These are phyloP conservation scores for Circus cinereus DNA, from an alignment of 2,797 vertebrate species.

Conservation along the genomic window DNA sequence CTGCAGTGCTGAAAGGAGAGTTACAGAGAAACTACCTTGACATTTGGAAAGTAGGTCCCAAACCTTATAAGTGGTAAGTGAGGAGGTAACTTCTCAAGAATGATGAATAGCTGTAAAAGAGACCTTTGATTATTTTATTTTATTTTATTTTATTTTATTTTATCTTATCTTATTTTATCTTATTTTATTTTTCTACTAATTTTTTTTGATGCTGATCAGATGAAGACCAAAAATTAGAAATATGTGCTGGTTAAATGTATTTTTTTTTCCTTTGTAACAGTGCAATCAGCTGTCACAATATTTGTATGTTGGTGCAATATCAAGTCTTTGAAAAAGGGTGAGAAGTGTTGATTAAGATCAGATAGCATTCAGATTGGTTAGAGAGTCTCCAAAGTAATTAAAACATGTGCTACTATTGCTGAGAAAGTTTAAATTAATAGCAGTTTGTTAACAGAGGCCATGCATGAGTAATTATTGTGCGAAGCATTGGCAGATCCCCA, in stretches of 20 bases:
- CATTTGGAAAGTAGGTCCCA: neutral
- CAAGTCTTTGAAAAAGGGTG: neutral
- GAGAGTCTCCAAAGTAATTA: neutral
- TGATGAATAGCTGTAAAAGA: neutral
- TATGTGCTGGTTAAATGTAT: neutral
- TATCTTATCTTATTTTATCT: neutral
- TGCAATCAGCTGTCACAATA: neutral
- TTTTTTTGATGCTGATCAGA: neutral
- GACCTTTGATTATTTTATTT: neutral
- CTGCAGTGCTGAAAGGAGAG: neutral
- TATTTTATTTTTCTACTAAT: neutral
- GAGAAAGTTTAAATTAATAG: neutral
- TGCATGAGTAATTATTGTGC: neutral
- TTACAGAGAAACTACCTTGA: neutral
- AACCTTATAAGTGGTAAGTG: neutral
- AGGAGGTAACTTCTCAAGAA: neutral
- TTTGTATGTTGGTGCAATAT: neutral
- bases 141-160: neutral
- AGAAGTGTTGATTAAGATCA: neutral
- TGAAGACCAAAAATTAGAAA: neutral
- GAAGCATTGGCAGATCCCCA: neutral
- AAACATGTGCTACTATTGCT: neutral
- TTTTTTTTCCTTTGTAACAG: neutral
- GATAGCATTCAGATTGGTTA: neutral
- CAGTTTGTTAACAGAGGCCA: neutral